Percentiles rank a stretch among this genome's conserved stretches.
These are phyloP conservation scores for Leptonema lineaticorne DNA, from an alignment of 1,140 invertebrate genomes.

Conservation along the genomic window DNA sequence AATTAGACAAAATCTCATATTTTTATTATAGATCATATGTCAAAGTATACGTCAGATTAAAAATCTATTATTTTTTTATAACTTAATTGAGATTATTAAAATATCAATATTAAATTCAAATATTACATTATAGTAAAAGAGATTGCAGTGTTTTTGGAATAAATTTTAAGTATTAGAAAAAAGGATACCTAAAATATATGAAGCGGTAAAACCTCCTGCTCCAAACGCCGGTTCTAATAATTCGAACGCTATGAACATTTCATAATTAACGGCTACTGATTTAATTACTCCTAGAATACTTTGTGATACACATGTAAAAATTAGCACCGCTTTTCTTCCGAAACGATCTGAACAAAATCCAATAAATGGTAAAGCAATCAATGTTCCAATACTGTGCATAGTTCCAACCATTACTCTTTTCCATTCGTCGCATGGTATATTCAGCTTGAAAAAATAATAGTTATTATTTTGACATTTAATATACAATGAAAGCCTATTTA, in stretches of 20 bases:
- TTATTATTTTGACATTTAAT: too few relatives aligned
- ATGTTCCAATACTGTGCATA: constrained; percentile 68
- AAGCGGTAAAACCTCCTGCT: constrained; percentile 50
- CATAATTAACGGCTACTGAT: constrained; percentile 66
- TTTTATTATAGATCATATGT: too few relatives aligned
- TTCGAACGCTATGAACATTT: constrained; percentile 64
- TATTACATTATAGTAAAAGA: too few relatives aligned
- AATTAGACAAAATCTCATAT: too few relatives aligned
- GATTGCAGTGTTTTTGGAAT: too few relatives aligned
- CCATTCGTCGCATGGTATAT: constrained; percentile 60
- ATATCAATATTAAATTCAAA: too few relatives aligned
- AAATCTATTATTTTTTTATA: too few relatives aligned
- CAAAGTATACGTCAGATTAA: too few relatives aligned
- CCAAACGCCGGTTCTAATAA: constrained; percentile 63
- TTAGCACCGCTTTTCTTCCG: constrained; percentile 65
- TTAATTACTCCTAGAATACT: constrained; percentile 64
- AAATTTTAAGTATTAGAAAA: too few relatives aligned
- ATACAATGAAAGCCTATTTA: too few relatives aligned
- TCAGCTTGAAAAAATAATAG: constrained; percentile 49
- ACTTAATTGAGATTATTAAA: too few relatives aligned
- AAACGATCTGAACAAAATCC: constrained; percentile 66
- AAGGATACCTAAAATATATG: constrained; percentile 52
- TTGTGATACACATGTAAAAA: constrained; percentile 60
- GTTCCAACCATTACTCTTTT: constrained; percentile 70
- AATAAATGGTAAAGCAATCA: constrained; percentile 67